A percentile compares a stretch with the other conserved stretches of the same genome.
These are phyloP conservation scores for Cariama cristata DNA, from an alignment of 2,113 vertebrate genomes.

Conservation along the genomic window DNA sequence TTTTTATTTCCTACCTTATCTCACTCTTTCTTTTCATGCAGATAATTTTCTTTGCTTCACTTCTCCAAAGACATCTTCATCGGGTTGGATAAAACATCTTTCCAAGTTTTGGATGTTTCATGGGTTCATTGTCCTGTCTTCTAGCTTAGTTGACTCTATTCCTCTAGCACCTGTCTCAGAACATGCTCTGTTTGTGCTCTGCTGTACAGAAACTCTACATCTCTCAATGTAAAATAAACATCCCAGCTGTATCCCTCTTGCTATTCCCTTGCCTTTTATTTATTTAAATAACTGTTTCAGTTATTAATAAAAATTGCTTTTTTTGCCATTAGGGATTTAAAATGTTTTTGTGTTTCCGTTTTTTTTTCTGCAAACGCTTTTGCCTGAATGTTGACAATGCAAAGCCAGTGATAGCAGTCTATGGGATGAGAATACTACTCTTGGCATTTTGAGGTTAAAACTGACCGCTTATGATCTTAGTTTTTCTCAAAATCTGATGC, in stretches of 20 bases:
- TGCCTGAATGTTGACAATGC: background rate
- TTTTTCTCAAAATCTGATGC: background rate
- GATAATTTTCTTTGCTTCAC: conserved; percentile 95
- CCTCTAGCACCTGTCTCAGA: conserved; percentile 71
- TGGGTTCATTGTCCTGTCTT: conserved; percentile 72
- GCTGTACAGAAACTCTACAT: conserved; percentile 89
- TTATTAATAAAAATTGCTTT: conserved; percentile 72
- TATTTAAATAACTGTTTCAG: conserved; percentile 71
- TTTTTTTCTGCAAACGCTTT: background rate
- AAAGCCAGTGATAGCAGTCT: background rate
- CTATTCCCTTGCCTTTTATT: conserved; percentile 77
- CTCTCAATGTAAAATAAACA: conserved; percentile 92
- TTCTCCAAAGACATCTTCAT: conserved; percentile 87
- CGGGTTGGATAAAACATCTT: conserved; percentile 82
- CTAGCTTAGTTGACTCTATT: conserved; percentile 71
- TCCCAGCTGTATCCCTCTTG: conserved; percentile 77
- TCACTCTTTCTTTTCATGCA: conserved; percentile 82
- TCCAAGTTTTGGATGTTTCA: conserved; percentile 84
- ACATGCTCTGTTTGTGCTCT: conserved; percentile 76
- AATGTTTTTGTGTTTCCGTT: conserved; percentile 31
- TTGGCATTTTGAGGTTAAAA: background rate
- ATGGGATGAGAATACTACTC: background rate
- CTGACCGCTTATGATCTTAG: background rate
- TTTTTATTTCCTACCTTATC: conserved; percentile 78
- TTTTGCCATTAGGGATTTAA: conserved; percentile 38